phyloP scores from a whole-genome alignment of 2,888 invertebrate species.

The Azorinus chamasolen region DNA sequence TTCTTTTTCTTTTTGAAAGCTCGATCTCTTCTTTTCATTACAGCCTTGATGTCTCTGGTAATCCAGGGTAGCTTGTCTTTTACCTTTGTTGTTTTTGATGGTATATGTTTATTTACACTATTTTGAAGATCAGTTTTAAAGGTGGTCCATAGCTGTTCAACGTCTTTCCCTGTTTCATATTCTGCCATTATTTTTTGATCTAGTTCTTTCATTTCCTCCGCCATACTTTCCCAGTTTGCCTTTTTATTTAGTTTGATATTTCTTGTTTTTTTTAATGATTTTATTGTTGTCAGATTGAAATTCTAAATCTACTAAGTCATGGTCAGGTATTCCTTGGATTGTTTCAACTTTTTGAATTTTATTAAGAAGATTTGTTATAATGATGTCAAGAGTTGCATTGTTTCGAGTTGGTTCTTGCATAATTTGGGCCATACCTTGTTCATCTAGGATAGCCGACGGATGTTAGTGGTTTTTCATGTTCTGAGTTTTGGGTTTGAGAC shows the following conservation, averaged over 20 bases:
- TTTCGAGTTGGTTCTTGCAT: conserved; percentile 46
- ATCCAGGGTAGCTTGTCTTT: too few relatives aligned
- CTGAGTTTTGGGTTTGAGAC: too few relatives aligned
- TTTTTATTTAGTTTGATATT: conserved; percentile 11
- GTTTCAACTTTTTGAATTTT: conserved; percentile 10
- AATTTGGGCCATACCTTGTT: conserved; percentile 46
- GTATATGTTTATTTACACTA: too few relatives aligned
- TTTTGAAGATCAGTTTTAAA: too few relatives aligned
- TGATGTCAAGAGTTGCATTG: conserved; percentile 45
- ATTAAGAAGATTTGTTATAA: conserved; percentile 44
- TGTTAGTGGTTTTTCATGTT: too few relatives aligned
- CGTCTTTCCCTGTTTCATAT: background rate
- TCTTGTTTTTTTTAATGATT: conserved; percentile 5
- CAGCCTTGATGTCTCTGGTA: too few relatives aligned
- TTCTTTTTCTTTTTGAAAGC: too few relatives aligned
- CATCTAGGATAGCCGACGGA: conserved; percentile 12
- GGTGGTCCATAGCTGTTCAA: background rate
- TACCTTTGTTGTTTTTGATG: too few relatives aligned
- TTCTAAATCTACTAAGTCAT: conserved; percentile 18
- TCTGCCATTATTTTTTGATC: background rate
- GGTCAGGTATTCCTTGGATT: conserved; percentile 24
- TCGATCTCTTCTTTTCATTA: too few relatives aligned
- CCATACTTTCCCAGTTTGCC: conserved; percentile 21
- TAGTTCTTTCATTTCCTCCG: conserved; percentile 6
- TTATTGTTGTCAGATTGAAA: background rate